A percentile compares a stretch with the other conserved stretches of the same genome.
Conservation (phyloP, 2,888 invertebrate genomes). For the Protonemura montana region DNA sequence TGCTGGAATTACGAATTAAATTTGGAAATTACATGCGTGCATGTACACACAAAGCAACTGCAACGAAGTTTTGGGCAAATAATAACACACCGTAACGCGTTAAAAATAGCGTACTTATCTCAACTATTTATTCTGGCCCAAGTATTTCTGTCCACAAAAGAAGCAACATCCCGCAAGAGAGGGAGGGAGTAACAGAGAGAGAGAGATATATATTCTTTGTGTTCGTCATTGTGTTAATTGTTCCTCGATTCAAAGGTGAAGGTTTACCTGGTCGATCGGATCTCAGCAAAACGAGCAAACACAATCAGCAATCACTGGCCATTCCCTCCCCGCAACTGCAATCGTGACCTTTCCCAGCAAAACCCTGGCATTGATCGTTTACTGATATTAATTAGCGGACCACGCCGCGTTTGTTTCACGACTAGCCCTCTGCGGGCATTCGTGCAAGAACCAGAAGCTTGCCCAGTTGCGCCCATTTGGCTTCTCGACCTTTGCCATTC, state of each 20-base stretch:
- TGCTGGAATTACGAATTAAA: no score
- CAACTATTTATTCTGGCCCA: neutral
- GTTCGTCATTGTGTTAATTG: neutral
- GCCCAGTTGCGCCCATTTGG: neutral
- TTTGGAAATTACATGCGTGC: no score
- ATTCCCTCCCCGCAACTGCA: neutral
- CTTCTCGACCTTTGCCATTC: constrained; percentile 5
- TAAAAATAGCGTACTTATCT: neutral
- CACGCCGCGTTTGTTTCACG: neutral
- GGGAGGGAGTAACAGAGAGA: no score
- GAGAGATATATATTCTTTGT: neutral
- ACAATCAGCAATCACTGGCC: neutral
- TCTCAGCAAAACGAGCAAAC: neutral
- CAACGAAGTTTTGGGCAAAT: no score
- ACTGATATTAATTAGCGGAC: neutral
- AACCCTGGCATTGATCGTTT: neutral
- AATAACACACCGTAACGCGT: neutral
- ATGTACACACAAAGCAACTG: no score
- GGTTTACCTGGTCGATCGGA: neutral
- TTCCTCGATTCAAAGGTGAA: neutral
- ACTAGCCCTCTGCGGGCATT: neutral
- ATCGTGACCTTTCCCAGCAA: neutral
- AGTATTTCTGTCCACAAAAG: neutral
- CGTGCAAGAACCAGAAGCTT: neutral
- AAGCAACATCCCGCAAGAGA: no score